Conservation (phyloP, 1,140 invertebrate genomes). For the Pogonognathellus flavescens region DNA sequence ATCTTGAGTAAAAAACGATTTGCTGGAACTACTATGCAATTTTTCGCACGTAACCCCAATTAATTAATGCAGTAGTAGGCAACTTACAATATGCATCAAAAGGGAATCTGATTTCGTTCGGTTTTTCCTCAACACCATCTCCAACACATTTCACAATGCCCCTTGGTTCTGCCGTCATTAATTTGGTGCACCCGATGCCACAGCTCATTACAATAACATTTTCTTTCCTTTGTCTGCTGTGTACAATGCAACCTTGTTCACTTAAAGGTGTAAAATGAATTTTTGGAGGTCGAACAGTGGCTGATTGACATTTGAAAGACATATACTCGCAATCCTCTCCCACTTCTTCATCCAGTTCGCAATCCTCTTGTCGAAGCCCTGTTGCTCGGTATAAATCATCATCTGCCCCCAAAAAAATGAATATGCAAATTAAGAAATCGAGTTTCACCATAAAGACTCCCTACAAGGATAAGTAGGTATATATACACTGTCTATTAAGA, state of each 20-base stretch:
- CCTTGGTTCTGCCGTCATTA: conserved; percentile 3
- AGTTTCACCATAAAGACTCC: too few relatives aligned
- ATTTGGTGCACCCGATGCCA: conserved; percentile 23
- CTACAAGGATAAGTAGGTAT: too few relatives aligned
- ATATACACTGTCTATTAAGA: too few relatives aligned
- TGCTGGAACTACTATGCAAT: too few relatives aligned
- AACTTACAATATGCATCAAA: conserved; percentile 25
- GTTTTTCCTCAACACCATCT: conserved; percentile 16
- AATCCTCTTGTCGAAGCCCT: conserved; percentile 12
- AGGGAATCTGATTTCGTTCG: background rate
- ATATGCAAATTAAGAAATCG: too few relatives aligned
- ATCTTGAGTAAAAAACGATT: too few relatives aligned
- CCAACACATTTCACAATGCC: conserved; percentile 25
- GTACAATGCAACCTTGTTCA: background rate
- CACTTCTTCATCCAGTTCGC: background rate
- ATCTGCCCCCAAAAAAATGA: background rate
- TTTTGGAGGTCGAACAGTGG: conserved; percentile 7
- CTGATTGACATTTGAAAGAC: conserved; percentile 39
- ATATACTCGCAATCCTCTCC: conserved; percentile 10
- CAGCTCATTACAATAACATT: conserved; percentile 23
- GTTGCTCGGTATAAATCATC: background rate
- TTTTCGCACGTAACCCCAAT: too few relatives aligned
- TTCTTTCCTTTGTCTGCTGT: conserved; percentile 9
- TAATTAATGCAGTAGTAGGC: too few relatives aligned
- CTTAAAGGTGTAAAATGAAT: conserved; percentile 37